These are phyloP conservation scores for Recurvirostra avosetta DNA, from an alignment of 2,113 vertebrate species.

Conservation along the genomic window DNA sequence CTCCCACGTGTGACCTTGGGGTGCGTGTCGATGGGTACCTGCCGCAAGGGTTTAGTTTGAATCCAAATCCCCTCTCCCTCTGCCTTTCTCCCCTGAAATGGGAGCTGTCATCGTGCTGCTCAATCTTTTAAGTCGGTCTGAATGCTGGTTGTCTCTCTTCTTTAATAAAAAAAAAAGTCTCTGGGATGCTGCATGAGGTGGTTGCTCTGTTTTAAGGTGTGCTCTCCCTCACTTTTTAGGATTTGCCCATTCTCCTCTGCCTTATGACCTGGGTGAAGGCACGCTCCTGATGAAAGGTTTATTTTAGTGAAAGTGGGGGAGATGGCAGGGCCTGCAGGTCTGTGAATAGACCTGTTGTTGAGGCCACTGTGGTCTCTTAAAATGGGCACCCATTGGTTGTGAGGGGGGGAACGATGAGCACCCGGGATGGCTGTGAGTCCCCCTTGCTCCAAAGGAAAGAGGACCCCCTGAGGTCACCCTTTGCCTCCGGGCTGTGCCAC, in stretches of 20 bases:
- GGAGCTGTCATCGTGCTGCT: conserved; percentile 57
- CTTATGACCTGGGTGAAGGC: not conserved
- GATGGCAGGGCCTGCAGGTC: not conserved
- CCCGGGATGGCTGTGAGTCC: fast-evolving
- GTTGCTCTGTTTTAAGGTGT: not conserved
- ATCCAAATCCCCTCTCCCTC: conserved; percentile 45
- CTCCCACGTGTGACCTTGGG: not conserved
- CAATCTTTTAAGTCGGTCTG: conserved; percentile 51
- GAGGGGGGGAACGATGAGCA: fast-evolving
- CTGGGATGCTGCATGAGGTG: not conserved
- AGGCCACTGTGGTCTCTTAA: not conserved
- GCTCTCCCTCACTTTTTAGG: not conserved
- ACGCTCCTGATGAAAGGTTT: not conserved
- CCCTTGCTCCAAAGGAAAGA: not conserved
- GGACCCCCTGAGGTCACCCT: not conserved
- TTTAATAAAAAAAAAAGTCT: not conserved
- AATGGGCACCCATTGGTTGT: not conserved
- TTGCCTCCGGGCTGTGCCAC: not conserved
- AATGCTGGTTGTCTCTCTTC: not conserved
- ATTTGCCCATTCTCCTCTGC: not conserved
- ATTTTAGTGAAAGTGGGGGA: not conserved
- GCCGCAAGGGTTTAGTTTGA: conserved; percentile 41
- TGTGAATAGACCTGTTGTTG: not conserved
- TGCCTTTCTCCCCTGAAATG: conserved; percentile 22
- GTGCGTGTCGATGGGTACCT: not conserved